A percentile compares a stretch with the other conserved stretches of the same genome.
These are phyloP conservation scores for Diachasmimorpha longicaudata DNA, from an alignment of 1,140 invertebrate genomes.

Conservation along the genomic window DNA sequence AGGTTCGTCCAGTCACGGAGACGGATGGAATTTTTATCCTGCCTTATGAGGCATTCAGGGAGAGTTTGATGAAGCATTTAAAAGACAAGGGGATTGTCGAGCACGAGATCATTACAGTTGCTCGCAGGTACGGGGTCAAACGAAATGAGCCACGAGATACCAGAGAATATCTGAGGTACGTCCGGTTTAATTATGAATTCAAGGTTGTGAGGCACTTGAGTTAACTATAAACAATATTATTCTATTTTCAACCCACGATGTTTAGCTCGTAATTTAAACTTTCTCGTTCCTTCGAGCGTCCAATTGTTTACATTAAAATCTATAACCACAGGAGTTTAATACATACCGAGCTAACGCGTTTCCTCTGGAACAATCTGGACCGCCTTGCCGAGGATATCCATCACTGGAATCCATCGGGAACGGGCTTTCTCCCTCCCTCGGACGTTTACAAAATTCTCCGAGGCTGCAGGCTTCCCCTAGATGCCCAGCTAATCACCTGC, in stretches of 20 bases:
- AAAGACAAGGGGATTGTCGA: conserved; percentile 71
- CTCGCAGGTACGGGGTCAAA: conserved; percentile 66
- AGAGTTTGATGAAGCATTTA: conserved; percentile 65
- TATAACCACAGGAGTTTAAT: conserved; percentile 61
- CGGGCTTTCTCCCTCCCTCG: conserved; percentile 64
- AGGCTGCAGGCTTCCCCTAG: conserved; percentile 71
- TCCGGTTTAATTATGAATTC: no score
- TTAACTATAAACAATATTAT: no score
- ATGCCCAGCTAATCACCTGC: conserved; percentile 70
- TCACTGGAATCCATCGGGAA: conserved; percentile 67
- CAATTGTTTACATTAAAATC: not conserved
- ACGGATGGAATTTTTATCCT: conserved; percentile 56
- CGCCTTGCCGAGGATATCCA: conserved; percentile 70
- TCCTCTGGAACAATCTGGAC: conserved; percentile 72
- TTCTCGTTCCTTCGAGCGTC: no score
- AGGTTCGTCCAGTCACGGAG: conserved; percentile 66
- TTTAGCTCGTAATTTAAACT: no score
- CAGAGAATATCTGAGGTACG: conserved; percentile 62
- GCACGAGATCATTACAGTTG: conserved; percentile 79
- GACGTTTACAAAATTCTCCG: conserved; percentile 69
- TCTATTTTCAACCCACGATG: no score
- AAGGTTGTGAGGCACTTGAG: no score
- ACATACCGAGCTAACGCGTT: conserved; percentile 71
- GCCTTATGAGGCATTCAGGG: conserved; percentile 65
- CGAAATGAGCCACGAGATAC: conserved; percentile 52